Percentiles rank a stretch among this genome's conserved stretches.
phyloP scores from a whole-genome alignment of 2,797 vertebrate genomes.

The Pipistrellus kuhlii region DNA sequence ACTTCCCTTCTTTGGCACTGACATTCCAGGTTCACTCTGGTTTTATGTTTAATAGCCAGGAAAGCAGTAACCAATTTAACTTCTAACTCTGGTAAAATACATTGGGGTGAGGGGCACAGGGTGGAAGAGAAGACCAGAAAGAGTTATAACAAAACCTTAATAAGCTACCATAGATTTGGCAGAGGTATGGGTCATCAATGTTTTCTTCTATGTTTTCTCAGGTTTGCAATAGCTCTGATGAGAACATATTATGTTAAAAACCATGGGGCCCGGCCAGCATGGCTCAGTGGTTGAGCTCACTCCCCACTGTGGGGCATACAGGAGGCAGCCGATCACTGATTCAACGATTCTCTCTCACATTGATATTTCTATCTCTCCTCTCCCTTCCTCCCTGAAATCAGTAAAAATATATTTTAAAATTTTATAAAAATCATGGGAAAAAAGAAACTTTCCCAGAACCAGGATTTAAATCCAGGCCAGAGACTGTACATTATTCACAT shows the following conservation, averaged over 20 bases:
- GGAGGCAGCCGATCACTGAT: no score
- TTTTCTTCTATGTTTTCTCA: not conserved
- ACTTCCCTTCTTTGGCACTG: not conserved
- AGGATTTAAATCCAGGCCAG: slow-evolving; percentile 13
- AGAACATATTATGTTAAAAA: not conserved
- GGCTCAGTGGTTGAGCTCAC: no score
- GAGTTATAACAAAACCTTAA: not conserved
- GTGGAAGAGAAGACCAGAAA: not conserved
- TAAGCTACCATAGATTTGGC: not conserved
- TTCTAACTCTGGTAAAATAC: not conserved
- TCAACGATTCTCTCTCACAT: no score
- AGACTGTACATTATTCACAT: not conserved
- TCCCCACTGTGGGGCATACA: no score
- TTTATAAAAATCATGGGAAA: not conserved
- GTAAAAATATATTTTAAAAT: no score
- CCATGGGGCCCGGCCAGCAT: not conserved
- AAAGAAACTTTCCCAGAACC: not conserved
- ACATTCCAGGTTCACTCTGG: not conserved
- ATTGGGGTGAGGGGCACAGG: accelerated
- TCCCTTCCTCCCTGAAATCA: no score
- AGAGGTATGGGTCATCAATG: not conserved
- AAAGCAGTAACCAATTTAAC: not conserved
- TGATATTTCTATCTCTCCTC: no score
- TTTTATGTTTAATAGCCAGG: not conserved
- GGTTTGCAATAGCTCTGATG: not conserved